phyloP scores from a whole-genome alignment of 37 sponge, comb jelly and placozoan species.

The Beroe ovata region DNA sequence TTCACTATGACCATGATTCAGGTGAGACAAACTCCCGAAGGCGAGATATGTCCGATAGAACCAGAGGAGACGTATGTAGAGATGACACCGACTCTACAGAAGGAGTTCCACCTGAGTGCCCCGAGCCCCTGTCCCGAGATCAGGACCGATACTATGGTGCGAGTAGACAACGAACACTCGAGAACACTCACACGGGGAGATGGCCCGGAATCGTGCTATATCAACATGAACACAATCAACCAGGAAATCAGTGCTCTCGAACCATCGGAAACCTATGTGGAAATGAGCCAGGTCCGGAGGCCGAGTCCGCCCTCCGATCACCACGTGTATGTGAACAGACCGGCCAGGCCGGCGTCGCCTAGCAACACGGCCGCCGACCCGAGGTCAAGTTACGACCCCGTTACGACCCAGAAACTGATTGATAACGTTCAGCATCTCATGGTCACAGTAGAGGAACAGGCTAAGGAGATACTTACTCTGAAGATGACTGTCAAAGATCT shows the following conservation, averaged over 20 bases:
- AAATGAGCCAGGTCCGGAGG: neutral
- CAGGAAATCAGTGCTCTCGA: neutral
- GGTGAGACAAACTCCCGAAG: neutral
- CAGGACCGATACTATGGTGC: neutral
- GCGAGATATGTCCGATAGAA: neutral
- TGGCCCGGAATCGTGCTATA: slow-evolving; percentile 15
- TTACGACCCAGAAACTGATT: slow-evolving; percentile 49
- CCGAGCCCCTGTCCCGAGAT: neutral
- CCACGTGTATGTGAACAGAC: slow-evolving; percentile 34
- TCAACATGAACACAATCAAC: neutral
- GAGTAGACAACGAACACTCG: neutral
- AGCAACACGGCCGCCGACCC: neutral
- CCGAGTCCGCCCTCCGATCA: neutral
- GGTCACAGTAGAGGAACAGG: slow-evolving; percentile 18
- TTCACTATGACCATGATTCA: too few species aligned
- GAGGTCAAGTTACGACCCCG: neutral
- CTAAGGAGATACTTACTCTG: slow-evolving; percentile 33
- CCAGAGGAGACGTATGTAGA: slow-evolving; percentile 37
- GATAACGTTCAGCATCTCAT: slow-evolving; percentile 24
- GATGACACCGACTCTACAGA: neutral
- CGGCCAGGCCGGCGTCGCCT: neutral
- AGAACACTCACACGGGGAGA: neutral
- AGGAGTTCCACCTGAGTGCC: neutral
- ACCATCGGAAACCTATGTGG: slow-evolving; percentile 44
- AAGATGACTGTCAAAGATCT: slow-evolving; percentile 58